phyloP scores from a whole-genome alignment of 2,113 vertebrate genomes.

The Malaclemys terrapin region DNA sequence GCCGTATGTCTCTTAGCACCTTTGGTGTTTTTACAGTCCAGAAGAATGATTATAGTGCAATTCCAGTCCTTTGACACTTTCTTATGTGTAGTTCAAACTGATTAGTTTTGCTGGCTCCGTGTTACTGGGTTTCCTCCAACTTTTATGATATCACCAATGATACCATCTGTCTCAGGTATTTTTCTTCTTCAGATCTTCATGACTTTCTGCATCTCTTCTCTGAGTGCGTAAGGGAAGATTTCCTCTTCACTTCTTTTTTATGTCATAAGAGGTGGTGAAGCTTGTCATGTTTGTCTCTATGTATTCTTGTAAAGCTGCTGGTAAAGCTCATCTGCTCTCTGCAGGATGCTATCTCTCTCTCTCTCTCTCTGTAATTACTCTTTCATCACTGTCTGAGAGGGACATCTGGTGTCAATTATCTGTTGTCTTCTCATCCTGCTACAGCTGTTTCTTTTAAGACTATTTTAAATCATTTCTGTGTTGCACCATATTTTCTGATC shows the following conservation, averaged over 20 bases:
- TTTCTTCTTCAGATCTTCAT: conserved; percentile 37
- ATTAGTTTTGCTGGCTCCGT: conserved; percentile 49
- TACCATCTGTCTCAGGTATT: conserved; percentile 66
- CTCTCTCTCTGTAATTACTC: conserved; percentile 70
- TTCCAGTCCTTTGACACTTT: conserved; percentile 42
- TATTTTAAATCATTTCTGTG: conserved; percentile 71
- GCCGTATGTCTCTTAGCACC: conserved; percentile 5
- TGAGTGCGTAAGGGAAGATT: background rate
- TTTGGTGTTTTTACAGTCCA: conserved; percentile 36
- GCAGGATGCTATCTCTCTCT: conserved; percentile 65
- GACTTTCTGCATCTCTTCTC: conserved; percentile 14
- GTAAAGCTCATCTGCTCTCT: conserved; percentile 71
- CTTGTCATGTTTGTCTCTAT: conserved; percentile 67
- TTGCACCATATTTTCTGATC: conserved; percentile 42
- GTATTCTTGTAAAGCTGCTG: conserved; percentile 65
- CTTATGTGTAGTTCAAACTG: conserved; percentile 49
- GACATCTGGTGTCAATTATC: conserved; percentile 77
- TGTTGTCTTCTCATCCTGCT: conserved; percentile 73
- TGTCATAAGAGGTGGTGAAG: conserved; percentile 42
- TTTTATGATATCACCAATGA: conserved; percentile 52
- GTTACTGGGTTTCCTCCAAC: conserved; percentile 51
- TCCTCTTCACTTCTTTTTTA: background rate
- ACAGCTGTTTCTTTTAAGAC: conserved; percentile 75
- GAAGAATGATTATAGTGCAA: conserved; percentile 48
- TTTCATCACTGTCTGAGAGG: conserved; percentile 77